Base-by-base conservation (phyloP, 92 coral and sea anemone genomes). In the Heliopora coerulea region DNA sequence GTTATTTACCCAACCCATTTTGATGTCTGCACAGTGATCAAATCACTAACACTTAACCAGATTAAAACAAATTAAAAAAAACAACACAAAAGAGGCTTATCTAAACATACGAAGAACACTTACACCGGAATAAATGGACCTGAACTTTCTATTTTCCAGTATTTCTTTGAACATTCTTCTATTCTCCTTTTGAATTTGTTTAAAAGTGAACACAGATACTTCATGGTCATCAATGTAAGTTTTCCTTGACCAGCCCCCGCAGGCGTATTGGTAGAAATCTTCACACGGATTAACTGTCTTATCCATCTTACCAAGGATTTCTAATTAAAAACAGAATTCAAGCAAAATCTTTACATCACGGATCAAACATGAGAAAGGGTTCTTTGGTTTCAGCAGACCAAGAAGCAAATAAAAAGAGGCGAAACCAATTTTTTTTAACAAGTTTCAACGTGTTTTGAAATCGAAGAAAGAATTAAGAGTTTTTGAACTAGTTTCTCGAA, bases 191-290 rank as follows among this genome's bases (percentile, higher is more conserved):
- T 8, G 48, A 10, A 69, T 48, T 23, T 49, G 17, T 29, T 48
- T n/a, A 44, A 25, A 69, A 49, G 76, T 32, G 33, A 69, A 48
- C 20, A 50, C 62, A 31, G 28, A 49, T 11, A 8, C 46, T 3
- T 69, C 31, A 28, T 30, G 17, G 52, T 69, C 76, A 15, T 69
- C 61, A 52, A 69, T 49, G 27, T 30, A 50, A 30, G 54, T 69
- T 23, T 24, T 49, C 25, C 50, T 29, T 19, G 8, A 25, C 76
- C 76, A 69, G 23, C 76, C 76, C 17, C 76, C 76, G 18, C 76
- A 69, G 8, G 76, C 61, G 15, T 69, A 69, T 33, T 69, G 76
- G 56, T 69, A 54, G 25, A 69, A 69, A 31, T 69, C 76, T 18
- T 54, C 56, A 25, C 76, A 69, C 17, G 76, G 76, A 28, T 69